Evolutionary conservation across 1,140 invertebrate species (phyloP), one percentile per base, ranked within the genome.

Genomic region (Achatina immaculata): DNA sequence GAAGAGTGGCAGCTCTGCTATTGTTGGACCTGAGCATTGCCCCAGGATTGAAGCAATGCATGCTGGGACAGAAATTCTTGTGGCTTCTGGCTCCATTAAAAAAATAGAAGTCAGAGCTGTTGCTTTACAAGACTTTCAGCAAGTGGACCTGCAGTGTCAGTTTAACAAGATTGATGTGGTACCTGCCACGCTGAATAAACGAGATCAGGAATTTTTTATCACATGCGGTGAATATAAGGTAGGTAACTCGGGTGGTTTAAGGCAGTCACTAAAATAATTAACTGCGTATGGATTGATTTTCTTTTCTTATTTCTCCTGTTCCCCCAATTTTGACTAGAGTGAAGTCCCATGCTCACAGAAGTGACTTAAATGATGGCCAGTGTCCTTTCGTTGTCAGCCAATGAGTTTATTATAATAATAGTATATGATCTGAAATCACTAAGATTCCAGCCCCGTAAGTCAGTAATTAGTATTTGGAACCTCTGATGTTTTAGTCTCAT

Each of bases 111-210:
- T 76, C 34, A 42, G 24, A 21, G 65, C 6, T 31, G 7, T 43
- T 0, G 14, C 65, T 45, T 81, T 82, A 19, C 71, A 83, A 80
- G 77, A 83, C 28, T 85, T 83, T 38, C 85, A 86, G 80, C 68
- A n/a, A 55, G 55, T 45, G 3, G 79, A 79, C 21, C 31, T 85
- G 34, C 78, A 74, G 31, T 87, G 87, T 73, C 81, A 81, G 51
- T 88, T 88, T 68, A 85, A 82, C 55, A 45, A 83, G 11, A 81
- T 71, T 11, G 66, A 72, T 28, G 75, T 81, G 21, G 84, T 84
- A 0, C 45, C 34, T 4, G 83, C 85, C 9, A 84, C 34, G 31
- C 38, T 80, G 1, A 79, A 43, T 58, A 31, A 43, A 36, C 36
- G 66, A 14, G 66, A 36, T 21, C 14, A 42, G 6, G 43, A n/a